Conservation (phyloP, 2,797 vertebrate species). For the Cuniculus paca region DNA sequence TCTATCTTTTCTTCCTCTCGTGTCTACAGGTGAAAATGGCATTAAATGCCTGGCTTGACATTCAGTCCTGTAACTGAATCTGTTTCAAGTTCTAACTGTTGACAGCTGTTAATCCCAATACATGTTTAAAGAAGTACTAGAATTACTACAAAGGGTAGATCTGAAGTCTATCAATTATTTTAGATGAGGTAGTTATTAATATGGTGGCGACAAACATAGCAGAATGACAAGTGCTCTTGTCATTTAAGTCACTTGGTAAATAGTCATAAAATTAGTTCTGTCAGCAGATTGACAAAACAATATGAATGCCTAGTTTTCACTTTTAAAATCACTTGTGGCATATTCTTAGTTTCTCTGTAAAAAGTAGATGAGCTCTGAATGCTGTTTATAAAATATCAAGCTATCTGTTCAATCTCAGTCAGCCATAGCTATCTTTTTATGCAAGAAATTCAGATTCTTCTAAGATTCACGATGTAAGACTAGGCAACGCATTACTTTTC, state of each 20-base stretch:
- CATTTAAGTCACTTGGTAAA: neutral
- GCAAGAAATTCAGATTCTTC: conserved; percentile 17
- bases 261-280: neutral
- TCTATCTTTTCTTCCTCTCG: neutral
- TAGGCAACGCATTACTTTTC: conserved; percentile 3
- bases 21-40: conserved; percentile 53
- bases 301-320: neutral
- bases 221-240: neutral
- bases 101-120: conserved; percentile 83
- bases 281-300: conserved; percentile 35
- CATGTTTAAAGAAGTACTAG: conserved; percentile 64
- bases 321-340: neutral
- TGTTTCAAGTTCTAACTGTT: conserved; percentile 70
- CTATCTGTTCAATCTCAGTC: neutral
- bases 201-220: neutral
- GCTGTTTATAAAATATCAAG: neutral
- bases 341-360: neutral
- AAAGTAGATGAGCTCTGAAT: neutral
- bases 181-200: neutral
- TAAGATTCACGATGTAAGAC: conserved; percentile 22
- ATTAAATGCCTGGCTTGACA: conserved; percentile 58
- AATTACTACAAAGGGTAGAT: conserved; percentile 71
- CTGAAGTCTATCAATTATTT: conserved; percentile 40
- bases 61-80: conserved; percentile 76
- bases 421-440: neutral